phyloP scores from a whole-genome alignment of 2,113 vertebrate genomes.

The Mionectes macconnelli region DNA sequence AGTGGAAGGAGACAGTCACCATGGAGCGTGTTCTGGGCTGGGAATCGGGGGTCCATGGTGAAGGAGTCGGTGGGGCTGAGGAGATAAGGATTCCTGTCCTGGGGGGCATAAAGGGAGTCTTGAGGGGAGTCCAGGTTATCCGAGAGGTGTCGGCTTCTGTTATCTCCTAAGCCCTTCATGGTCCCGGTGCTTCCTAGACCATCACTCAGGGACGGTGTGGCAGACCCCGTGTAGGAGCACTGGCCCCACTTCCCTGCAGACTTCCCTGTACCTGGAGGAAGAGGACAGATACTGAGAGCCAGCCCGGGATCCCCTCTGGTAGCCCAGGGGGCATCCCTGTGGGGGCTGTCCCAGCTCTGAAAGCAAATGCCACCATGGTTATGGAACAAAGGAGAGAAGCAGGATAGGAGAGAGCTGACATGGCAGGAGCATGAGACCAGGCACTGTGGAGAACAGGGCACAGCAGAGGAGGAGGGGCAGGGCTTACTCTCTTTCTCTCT shows the following conservation, averaged over 20 bases:
- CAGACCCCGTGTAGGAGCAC: not conserved
- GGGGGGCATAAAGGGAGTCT: conserved; percentile 83
- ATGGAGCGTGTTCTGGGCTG: conserved; percentile 77
- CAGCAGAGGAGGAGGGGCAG: not conserved
- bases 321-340: not conserved
- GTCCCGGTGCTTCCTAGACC: conserved; percentile 72
- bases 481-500: not conserved
- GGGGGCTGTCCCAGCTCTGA: not conserved
- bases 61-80: conserved; percentile 92
- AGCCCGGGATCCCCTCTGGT: not conserved
- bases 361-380: not conserved
- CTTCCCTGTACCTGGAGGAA: conserved; percentile 2
- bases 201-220: conserved; percentile 38
- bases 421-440: not conserved
- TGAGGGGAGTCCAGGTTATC: conserved; percentile 88
- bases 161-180: conserved; percentile 97
- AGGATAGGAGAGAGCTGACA: not conserved
- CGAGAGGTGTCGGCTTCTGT: conserved; percentile 89
- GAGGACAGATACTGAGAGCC: conserved; percentile 9
- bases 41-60: conserved; percentile 84
- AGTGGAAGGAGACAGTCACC: conserved; percentile 89
- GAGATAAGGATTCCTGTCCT: conserved; percentile 89
- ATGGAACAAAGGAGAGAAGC: not conserved
- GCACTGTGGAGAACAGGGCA: not conserved
- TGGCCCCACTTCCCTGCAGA: not conserved